A percentile compares a stretch with the other conserved stretches of the same genome.
phyloP scores from a whole-genome alignment of 2,797 vertebrate genomes.

The Centropyge bicolor region DNA sequence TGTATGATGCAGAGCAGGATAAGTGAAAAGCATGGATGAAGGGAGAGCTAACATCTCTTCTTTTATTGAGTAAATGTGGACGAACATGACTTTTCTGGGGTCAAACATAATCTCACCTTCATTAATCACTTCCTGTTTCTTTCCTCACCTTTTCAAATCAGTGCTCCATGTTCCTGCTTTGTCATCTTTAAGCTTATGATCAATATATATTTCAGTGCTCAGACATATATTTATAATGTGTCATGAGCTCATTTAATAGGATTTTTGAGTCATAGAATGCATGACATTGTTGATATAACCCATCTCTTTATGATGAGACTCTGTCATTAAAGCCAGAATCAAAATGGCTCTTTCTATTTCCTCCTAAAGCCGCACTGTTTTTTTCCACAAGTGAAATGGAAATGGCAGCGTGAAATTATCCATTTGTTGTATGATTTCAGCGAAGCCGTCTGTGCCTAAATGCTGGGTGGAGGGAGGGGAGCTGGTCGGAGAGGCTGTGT shows the following conservation, averaged over 20 bases:
- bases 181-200: neutral
- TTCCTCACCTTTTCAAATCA: neutral
- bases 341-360: slow-evolving; percentile 8
- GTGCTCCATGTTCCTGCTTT: neutral
- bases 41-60: neutral
- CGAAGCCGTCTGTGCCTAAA: slow-evolving; percentile 80
- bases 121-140: neutral
- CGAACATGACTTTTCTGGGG: neutral
- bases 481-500: slow-evolving; percentile 70
- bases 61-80: neutral
- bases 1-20: neutral
- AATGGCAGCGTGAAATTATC: slow-evolving; percentile 24
- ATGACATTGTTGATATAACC: neutral
- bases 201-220: neutral
- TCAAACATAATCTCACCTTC: neutral
- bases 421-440: slow-evolving; percentile 69
- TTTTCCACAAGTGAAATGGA: neutral
- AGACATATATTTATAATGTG: neutral
- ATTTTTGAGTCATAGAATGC: neutral
- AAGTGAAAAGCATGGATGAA: neutral
- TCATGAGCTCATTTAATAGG: neutral
- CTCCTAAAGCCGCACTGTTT: neutral
- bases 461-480: slow-evolving; percentile 81
- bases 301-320: neutral
- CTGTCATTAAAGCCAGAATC: neutral